These are phyloP conservation scores for Sylvietta virens DNA, from an alignment of 2,113 vertebrate genomes.

Conservation along the genomic window DNA sequence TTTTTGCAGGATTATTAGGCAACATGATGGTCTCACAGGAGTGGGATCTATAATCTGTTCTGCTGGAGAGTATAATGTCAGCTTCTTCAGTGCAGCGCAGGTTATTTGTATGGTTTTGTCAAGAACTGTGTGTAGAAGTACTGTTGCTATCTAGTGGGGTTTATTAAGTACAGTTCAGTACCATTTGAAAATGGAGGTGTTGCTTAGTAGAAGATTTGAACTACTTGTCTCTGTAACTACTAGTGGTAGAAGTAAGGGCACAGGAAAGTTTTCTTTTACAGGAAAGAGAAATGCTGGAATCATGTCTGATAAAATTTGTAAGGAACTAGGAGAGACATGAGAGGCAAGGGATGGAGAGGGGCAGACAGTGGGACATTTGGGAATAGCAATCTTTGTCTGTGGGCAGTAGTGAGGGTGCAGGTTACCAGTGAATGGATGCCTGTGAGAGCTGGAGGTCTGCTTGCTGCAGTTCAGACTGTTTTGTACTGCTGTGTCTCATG, in stretches of 20 bases:
- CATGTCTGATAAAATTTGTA: not conserved
- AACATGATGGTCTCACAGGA: not conserved
- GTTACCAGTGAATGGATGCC: not conserved
- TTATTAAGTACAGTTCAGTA: not conserved
- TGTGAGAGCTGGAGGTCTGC: not conserved
- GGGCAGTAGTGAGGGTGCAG: not conserved
- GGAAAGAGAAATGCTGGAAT: not conserved
- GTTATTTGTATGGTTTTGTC: not conserved
- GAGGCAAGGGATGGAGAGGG: not conserved
- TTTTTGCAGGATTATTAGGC: not conserved
- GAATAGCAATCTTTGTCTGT: too few species aligned
- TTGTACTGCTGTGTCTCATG: accelerated
- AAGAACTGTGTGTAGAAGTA: not conserved
- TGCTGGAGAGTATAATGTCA: not conserved
- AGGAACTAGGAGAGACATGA: not conserved
- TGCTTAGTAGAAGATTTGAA: not conserved
- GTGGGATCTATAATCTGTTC: not conserved
- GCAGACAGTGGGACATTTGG: not conserved
- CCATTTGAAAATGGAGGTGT: not conserved
- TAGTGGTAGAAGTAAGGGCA: not conserved
- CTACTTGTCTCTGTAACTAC: not conserved
- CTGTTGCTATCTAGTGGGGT: not conserved
- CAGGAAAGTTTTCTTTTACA: not conserved
- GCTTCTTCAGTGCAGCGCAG: not conserved
- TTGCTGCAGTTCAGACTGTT: not conserved